A percentile compares a stretch with the other conserved stretches of the same genome.
Conservation (phyloP, 2,888 invertebrate genomes). For the Therioaphis trifolii region DNA sequence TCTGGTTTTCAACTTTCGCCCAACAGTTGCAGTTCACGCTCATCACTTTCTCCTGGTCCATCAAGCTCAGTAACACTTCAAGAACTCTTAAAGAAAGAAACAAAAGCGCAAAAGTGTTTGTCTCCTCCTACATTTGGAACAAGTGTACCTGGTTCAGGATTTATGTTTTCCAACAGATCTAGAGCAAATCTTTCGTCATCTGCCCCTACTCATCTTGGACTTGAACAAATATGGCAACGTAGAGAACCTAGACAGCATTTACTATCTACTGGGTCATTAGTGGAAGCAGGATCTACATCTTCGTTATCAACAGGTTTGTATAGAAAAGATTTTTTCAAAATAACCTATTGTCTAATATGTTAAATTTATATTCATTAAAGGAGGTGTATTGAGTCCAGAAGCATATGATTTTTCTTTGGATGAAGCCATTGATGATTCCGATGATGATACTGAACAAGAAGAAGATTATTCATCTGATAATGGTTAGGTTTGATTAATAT, state of each 20-base stretch:
- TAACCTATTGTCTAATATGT: neutral
- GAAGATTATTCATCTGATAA: slow-evolving; percentile 88
- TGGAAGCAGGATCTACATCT: slow-evolving; percentile 86
- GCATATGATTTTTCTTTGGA: slow-evolving; percentile 84
- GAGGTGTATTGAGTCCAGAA: slow-evolving; percentile 85
- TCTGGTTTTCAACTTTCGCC: slow-evolving; percentile 58
- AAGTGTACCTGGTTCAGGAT: slow-evolving; percentile 52
- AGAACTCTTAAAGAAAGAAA: slow-evolving; percentile 56
- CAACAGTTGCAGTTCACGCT: slow-evolving; percentile 61
- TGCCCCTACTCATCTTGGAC: slow-evolving; percentile 85
- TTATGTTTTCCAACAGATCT: slow-evolving; percentile 38
- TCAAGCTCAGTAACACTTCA: slow-evolving; percentile 52
- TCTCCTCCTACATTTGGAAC: slow-evolving; percentile 56
- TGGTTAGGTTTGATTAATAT: slow-evolving; percentile 73
- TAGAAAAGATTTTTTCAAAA: neutral
- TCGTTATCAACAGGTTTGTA: slow-evolving; percentile 77
- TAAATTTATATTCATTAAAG: slow-evolving; percentile 65
- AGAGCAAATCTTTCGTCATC: slow-evolving; percentile 77
- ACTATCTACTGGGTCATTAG: slow-evolving; percentile 83
- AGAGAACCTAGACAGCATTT: slow-evolving; percentile 88
- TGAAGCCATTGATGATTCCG: slow-evolving; percentile 82
- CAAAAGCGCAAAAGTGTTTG: slow-evolving; percentile 52
- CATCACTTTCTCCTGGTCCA: slow-evolving; percentile 59
- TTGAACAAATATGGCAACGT: slow-evolving; percentile 87
- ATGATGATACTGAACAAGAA: slow-evolving; percentile 88